Evolutionary conservation across 2,113 vertebrate genomes (phyloP).

Genomic region (Scatophagus argus): DNA sequence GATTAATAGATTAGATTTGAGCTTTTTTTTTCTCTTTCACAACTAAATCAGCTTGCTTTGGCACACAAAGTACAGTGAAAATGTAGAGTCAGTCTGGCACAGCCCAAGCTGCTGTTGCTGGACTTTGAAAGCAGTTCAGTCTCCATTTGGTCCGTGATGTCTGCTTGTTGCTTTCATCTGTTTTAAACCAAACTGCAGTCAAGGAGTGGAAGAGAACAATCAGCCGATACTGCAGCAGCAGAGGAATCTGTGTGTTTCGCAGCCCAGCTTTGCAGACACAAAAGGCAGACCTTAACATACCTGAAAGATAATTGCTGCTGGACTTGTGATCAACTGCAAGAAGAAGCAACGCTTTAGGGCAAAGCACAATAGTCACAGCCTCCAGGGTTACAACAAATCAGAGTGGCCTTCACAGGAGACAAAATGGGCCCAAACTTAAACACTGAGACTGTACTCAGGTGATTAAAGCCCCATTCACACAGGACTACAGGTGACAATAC

Average conservation of each 20-base stretch:
- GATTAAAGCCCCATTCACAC: neutral
- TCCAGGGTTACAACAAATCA: slow-evolving; percentile 47
- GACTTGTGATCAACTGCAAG: slow-evolving; percentile 82
- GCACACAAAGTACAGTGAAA: neutral
- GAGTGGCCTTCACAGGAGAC: slow-evolving; percentile 50
- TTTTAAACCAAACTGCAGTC: slow-evolving; percentile 60
- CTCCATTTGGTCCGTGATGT: slow-evolving; percentile 34
- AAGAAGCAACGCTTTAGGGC: slow-evolving; percentile 81
- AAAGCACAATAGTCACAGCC: slow-evolving; percentile 62
- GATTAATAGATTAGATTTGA: slow-evolving; percentile 44
- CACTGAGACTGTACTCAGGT: neutral
- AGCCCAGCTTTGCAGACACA: slow-evolving; percentile 68
- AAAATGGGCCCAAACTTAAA: slow-evolving; percentile 39
- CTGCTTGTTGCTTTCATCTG: slow-evolving; percentile 24
- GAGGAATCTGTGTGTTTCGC: slow-evolving; percentile 38
- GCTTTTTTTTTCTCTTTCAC: slow-evolving; percentile 24
- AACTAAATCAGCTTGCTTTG: neutral
- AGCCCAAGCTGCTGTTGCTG: slow-evolving; percentile 56
- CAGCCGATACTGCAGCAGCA: slow-evolving; percentile 54
- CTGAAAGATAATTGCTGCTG: slow-evolving; percentile 80
- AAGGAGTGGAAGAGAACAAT: slow-evolving; percentile 63
- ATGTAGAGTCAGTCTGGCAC: slow-evolving; percentile 28
- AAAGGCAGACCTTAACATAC: slow-evolving; percentile 77
- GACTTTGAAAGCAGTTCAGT: slow-evolving; percentile 66
- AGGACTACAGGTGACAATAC: neutral